These are phyloP conservation scores for Synergus laeviventris DNA, from an alignment of 2,888 invertebrate species.

Conservation along the genomic window DNA sequence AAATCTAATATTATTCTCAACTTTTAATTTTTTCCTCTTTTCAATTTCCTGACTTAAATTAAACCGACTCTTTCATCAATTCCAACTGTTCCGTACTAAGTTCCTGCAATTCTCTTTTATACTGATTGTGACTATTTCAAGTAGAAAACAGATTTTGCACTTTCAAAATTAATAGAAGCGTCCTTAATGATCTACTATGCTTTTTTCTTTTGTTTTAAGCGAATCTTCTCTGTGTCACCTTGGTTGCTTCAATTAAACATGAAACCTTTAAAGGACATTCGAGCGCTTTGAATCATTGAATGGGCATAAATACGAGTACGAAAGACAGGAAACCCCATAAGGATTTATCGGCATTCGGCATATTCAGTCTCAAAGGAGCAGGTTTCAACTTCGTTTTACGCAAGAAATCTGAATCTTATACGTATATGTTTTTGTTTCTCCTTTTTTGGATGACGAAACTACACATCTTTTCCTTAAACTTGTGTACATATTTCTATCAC, in stretches of 20 bases:
- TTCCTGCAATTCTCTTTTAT: background rate
- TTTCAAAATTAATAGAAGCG: background rate
- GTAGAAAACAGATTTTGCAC: background rate
- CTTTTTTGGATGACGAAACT: too few relatives aligned
- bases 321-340: background rate
- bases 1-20: background rate
- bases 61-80: background rate
- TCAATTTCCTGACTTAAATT: background rate
- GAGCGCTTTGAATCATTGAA: conserved; percentile 10
- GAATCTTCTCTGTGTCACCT: background rate
- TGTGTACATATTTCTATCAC: too few relatives aligned
- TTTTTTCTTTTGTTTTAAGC: background rate
- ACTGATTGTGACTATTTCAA: background rate
- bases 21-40: background rate
- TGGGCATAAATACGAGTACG: background rate
- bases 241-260: conserved; percentile 12
- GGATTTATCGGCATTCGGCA: conserved; percentile 22
- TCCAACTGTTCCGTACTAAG: background rate
- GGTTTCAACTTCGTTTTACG: background rate
- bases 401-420: background rate
- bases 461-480: too few relatives aligned
- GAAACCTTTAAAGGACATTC: background rate
- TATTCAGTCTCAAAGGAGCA: conserved; percentile 4
- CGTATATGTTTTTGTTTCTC: too few relatives aligned
- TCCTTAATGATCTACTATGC: background rate